Base-by-base conservation (phyloP, 2,888 invertebrate genomes). In the Phania funesta region DNA sequence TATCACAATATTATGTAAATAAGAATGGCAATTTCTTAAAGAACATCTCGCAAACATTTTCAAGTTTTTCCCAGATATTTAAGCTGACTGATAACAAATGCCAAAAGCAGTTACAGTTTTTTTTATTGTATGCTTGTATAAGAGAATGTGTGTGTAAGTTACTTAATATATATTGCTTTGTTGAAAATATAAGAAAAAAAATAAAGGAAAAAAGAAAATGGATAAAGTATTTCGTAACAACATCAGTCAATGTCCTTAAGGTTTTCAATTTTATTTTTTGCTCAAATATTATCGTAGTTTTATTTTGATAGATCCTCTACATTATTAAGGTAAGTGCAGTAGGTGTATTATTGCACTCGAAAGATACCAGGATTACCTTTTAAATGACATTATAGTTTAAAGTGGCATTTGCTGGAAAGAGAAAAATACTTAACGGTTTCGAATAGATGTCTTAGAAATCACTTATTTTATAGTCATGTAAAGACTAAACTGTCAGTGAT, bases 231-330 rank as follows among this genome's bases (percentile, higher is more conserved):
- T 85, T 86, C 84, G 85, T 85, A 75, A 86, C 86, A 87, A 87
- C 87, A 87, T 87, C 87, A 87, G 87, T 87, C 87, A 87, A 87
- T 85, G 87, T 87, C 88, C 88, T 87, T 84, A 87, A 88, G 87
- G 87, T 74, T 62, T 74, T 52, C 58, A 65, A 54, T 74, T 54
- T 74, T 68, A 50, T 67, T 73, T 65, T 73, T 65, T 75, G 13
- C 22, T 54, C 20, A 46, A 64, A 78, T 56, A 56, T 64, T 64
- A 64, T 7, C 16, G 56, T 48, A 71, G 35, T 26, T 56, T 41
- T 64, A 38, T 54, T 32, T 38, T 29, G 22, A 11, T n/a, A 52
- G 6, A 8, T 20, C 26, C 38, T n/a, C 46, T 67, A 58, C n/a
- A 11, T 2, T 11, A 11, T 3, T 29, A 18, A 18, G 3, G 3